Evolutionary conservation across 2,113 vertebrate genomes (phyloP).

Genomic region (Dipodomys stephensi): DNA sequence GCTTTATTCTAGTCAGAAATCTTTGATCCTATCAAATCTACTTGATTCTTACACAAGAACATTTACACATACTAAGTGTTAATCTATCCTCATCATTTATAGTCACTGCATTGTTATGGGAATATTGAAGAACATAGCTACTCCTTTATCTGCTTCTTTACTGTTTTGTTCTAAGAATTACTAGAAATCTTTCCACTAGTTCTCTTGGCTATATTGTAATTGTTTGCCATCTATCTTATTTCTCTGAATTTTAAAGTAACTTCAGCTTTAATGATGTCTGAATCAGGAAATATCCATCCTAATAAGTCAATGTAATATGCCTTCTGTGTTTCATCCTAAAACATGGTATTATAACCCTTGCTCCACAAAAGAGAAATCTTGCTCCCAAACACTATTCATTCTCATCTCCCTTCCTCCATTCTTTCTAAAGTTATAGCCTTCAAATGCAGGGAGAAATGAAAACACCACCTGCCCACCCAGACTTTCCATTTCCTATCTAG

Average conservation of each 20-base stretch:
- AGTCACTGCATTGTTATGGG: neutral
- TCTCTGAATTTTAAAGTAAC: slow-evolving; percentile 48
- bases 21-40: neutral
- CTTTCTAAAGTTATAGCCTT: slow-evolving; percentile 71
- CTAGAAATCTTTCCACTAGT: neutral
- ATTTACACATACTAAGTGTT: slow-evolving; percentile 4
- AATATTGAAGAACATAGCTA: neutral
- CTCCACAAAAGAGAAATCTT: slow-evolving; percentile 59
- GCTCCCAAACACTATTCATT: slow-evolving; percentile 49
- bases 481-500: slow-evolving; percentile 77
- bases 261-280: slow-evolving; percentile 12
- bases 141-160: neutral
- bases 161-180: slow-evolving; percentile 1
- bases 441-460: slow-evolving; percentile 69
- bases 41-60: neutral
- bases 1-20: neutral
- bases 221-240: neutral
- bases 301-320: neutral
- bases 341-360: slow-evolving; percentile 7
- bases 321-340: neutral
- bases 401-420: slow-evolving; percentile 64
- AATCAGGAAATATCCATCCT: neutral
- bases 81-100: neutral
- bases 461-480: slow-evolving; percentile 80
- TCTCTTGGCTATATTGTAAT: neutral